Percentiles rank a stretch among this genome's conserved stretches.
phyloP scores from a whole-genome alignment of 1,140 invertebrate species.

The Bemisia tabaci region DNA sequence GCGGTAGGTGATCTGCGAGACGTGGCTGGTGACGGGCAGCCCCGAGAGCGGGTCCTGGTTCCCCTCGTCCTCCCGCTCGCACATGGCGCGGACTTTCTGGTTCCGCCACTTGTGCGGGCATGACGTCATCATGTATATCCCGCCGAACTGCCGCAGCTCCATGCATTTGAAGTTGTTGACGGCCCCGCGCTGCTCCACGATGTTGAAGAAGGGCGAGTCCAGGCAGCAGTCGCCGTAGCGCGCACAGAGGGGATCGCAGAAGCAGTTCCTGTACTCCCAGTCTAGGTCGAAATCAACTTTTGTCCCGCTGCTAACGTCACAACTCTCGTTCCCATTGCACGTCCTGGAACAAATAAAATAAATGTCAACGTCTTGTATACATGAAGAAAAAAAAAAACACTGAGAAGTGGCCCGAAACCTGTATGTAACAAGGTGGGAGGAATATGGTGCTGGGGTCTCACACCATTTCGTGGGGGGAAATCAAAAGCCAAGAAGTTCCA shows the following conservation, averaged over 20 bases:
- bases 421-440: no score
- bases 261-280: constrained; percentile 30
- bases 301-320: not conserved
- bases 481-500: no score
- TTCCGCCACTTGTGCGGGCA: constrained; percentile 33
- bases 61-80: constrained; percentile 21
- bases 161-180: constrained; percentile 29
- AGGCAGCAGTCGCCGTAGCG: constrained; percentile 39
- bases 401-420: no score
- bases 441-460: no score
- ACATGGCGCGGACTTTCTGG: constrained; percentile 19
- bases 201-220: constrained; percentile 30
- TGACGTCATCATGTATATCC: constrained; percentile 33
- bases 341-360: not conserved
- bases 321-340: not conserved
- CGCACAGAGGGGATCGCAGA: constrained; percentile 35
- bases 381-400: not conserved
- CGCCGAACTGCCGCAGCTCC: constrained; percentile 29
- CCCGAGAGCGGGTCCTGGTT: constrained; percentile 30
- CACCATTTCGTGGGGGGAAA: no score
- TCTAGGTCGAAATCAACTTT: not conserved
- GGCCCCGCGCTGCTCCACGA: constrained; percentile 23
- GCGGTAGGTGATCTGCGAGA: constrained; percentile 35
- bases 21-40: constrained; percentile 33
- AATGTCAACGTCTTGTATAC: not conserved